Conservation (phyloP, 2,888 invertebrate genomes). For the Vandiemenella viatica region DNA sequence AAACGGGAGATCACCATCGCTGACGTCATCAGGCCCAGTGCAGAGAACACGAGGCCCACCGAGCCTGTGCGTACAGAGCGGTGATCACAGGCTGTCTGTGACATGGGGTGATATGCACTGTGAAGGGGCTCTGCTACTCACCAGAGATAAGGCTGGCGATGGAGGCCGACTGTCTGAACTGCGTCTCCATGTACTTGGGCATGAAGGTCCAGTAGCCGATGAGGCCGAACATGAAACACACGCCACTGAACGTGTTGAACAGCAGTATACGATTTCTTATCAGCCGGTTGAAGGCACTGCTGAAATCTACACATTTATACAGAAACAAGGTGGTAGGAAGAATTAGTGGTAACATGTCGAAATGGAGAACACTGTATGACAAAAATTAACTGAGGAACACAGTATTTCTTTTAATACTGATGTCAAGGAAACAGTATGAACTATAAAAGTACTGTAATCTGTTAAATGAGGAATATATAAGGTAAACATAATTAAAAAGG, state of each 20-base stretch:
- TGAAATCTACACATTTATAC: constrained; percentile 24
- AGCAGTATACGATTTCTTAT: constrained; percentile 29
- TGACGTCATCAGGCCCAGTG: constrained; percentile 21
- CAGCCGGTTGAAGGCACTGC: constrained; percentile 23
- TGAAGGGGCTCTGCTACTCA: no score
- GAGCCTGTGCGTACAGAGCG: constrained; percentile 17
- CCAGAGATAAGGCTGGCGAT: constrained; percentile 34
- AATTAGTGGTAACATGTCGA: no score
- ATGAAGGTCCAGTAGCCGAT: constrained; percentile 34
- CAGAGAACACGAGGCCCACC: constrained; percentile 23
- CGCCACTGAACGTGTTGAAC: constrained; percentile 30
- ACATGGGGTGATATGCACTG: neutral
- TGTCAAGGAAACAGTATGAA: no score
- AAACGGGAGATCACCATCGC: constrained; percentile 22
- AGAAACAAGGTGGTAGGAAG: no score
- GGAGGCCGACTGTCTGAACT: constrained; percentile 33
- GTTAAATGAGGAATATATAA: no score
- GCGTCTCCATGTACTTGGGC: constrained; percentile 38
- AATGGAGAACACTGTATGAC: no score
- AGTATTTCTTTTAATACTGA: no score
- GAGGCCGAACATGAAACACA: constrained; percentile 29
- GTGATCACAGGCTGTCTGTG: neutral
- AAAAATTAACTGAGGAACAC: no score
- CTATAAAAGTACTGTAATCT: no score
- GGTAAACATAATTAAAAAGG: no score